Base-by-base conservation (phyloP, 2,888 invertebrate species). In the Nebria salina region DNA sequence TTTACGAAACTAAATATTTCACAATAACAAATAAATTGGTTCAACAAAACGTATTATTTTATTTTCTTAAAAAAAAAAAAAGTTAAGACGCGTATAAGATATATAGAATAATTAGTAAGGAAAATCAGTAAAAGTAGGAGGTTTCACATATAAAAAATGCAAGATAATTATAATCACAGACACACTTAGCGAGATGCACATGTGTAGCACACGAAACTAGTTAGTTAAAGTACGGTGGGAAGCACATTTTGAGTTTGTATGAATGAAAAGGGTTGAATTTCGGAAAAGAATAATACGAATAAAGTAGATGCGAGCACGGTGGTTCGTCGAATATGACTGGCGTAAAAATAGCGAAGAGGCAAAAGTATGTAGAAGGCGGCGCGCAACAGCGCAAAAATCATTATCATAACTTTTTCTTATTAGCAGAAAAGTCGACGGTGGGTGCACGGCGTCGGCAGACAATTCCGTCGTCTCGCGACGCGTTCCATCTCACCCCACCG, bases 341-440 rank as follows among this genome's bases (percentile, higher is more conserved):
- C 84, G 83, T 83, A 85, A 84, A 84, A 84, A 83, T 80, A 8
- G 77, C 81, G 82, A 82, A 75, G 79, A 68, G 15, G 85, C 85
- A 85, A 86, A 13, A 87, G 87, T 87, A 34, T 34, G 54, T 54
- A 13, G 54, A 8, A 13, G 11, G 54, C 11, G 54, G 13, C 86
- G 87, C 89, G 88, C 88, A 88, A 84, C 85, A 86, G 85, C 85
- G 85, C 87, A 87, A 88, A 88, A 88, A 88, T 88, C 88, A 88
- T 88, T 88, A 88, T 88, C 86, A 88, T 88, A 88, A 88, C 87
- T 88, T 88, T 88, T 88, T 88, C 86, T 87, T 87, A 87, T 87
- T 87, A 87, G 87, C 85, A 84, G 34, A 84, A 82, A 54, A 54
- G 54, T 54, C 54, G 54, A 13, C 54, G 54, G 13, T 34, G 13